Percentiles rank a stretch among this genome's conserved stretches.
phyloP scores from a whole-genome alignment of 30 jellyfish, hydroid and myxozoan genomes.

The Aurelia sp. region DNA sequence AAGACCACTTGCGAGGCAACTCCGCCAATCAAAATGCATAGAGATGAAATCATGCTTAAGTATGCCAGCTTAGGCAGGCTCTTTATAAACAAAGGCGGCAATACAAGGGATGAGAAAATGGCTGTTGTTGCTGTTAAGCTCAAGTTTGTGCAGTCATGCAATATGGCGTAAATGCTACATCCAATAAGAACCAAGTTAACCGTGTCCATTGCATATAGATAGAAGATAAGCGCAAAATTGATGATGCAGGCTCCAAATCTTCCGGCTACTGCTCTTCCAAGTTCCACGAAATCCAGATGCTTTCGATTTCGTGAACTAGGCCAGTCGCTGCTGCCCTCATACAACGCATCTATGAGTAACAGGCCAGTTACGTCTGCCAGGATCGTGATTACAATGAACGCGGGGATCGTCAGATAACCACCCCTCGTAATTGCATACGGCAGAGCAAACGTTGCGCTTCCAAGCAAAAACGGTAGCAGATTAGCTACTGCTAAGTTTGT shows the following conservation, averaged over 20 bases:
- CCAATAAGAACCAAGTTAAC: conserved; percentile 46
- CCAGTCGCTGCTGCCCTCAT: conserved; percentile 7
- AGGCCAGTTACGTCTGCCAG: conserved; percentile 65
- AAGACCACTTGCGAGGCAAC: conserved; percentile 48
- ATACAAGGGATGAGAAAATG: conserved; percentile 19
- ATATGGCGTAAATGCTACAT: conserved; percentile 36
- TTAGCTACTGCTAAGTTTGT: conserved; percentile 55
- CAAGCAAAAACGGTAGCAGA: conserved; percentile 50
- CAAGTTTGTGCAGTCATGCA: conserved; percentile 31
- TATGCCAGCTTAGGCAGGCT: conserved; percentile 64
- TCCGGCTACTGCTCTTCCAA: conserved; percentile 62
- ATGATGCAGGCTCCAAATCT: conserved; percentile 45
- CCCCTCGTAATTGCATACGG: conserved; percentile 69
- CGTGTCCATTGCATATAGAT: conserved; percentile 48
- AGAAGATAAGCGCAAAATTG: conserved; percentile 31
- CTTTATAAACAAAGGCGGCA: conserved; percentile 63
- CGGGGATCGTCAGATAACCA: conserved; percentile 58
- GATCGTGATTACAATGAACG: conserved; percentile 34
- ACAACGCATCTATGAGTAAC: conserved; percentile 67
- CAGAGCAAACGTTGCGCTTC: conserved; percentile 63
- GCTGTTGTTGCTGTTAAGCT: conserved; percentile 35
- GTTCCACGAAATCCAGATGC: conserved; percentile 40
- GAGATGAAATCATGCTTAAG: conserved; percentile 64
- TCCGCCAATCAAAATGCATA: conserved; percentile 52
- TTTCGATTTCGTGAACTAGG: conserved; percentile 27